Evolutionary conservation across 1,140 invertebrate species (phyloP).

Genomic region (Aphaenogaster floridana): DNA sequence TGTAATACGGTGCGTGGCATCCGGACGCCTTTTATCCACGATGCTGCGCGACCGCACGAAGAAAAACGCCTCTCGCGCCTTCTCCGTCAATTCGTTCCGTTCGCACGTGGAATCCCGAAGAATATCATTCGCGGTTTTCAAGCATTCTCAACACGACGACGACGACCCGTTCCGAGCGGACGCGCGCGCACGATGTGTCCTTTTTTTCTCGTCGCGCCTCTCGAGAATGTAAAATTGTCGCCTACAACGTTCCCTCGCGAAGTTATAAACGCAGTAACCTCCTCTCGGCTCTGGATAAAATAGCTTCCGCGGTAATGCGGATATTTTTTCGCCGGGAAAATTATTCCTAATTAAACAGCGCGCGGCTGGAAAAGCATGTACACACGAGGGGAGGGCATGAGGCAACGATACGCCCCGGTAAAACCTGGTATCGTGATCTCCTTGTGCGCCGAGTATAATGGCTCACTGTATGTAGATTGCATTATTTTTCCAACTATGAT

Average conservation of each 20-base stretch:
- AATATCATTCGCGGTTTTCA: slow-evolving; percentile 65
- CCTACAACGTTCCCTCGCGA: not conserved
- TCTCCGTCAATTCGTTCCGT: slow-evolving; percentile 81
- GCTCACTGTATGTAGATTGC: slow-evolving; percentile 44
- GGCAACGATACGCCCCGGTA: slow-evolving; percentile 35
- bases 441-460: slow-evolving; percentile 28
- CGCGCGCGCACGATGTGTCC: slow-evolving; percentile 39
- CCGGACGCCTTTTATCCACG: slow-evolving; percentile 74
- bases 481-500: slow-evolving; percentile 53
- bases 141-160: slow-evolving; percentile 29
- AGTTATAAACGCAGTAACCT: not conserved
- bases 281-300: not conserved
- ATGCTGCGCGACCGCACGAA: slow-evolving; percentile 51
- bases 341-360: slow-evolving; percentile 45
- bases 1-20: slow-evolving; percentile 78
- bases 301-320: not conserved
- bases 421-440: slow-evolving; percentile 40
- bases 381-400: not conserved
- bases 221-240: slow-evolving; percentile 62
- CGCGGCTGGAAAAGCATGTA: slow-evolving; percentile 25
- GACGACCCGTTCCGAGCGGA: slow-evolving; percentile 22
- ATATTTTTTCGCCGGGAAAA: slow-evolving; percentile 3
- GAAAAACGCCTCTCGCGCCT: slow-evolving; percentile 65
- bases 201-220: slow-evolving; percentile 9
- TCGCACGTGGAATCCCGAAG: slow-evolving; percentile 59